Evolutionary conservation across 2,888 invertebrate species (phyloP), one percentile per base, ranked within the genome.

Genomic region (Lasioglossum lativentre): DNA sequence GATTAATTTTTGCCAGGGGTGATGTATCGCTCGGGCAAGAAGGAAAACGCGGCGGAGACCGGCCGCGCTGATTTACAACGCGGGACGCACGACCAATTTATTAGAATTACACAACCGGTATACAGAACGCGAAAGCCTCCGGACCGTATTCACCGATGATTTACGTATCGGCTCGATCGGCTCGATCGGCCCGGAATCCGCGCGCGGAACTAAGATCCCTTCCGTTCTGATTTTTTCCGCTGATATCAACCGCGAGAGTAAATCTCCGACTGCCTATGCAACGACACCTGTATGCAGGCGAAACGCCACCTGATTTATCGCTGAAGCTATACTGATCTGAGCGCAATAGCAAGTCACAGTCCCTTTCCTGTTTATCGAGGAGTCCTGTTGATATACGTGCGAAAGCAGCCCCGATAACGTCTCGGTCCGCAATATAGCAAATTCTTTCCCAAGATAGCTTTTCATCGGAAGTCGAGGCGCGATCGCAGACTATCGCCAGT

Each of bases 91-190:
- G 47, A 85, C 89, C 93, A 90, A 92, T 93, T 91, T 92, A 91
- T 92, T 91, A 90, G 92, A 93, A 92, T 92, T 92, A 93, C 92
- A 79, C 88, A 89, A 86, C 85, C 88, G 76, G 80, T 82, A 86
- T 80, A 84, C 80, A 85, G 82, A 83, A 78, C 52, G 56, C 59
- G 78, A 81, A 85, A 86, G n/a, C 74, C 81, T 83, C 77, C 72
- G 79, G 87, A 87, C 83, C 83, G 88, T 86, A 86, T 87, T 88
- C 87, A 82, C 78, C 45, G 78, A 87, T 90, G 88, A 90, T 90
- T 90, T 89, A 90, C 85, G 82, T 80, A 85, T 84, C 83, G 75
- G 78, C 82, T 75, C 83, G 78, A 85, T 84, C 83, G 75, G 78
- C 82, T 75, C 83, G 78, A 45, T 45, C 83, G 71, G 56, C 66